A percentile compares a stretch with the other conserved stretches of the same genome.
These are phyloP conservation scores for Centropus bengalensis DNA, from an alignment of 2,113 vertebrate genomes.

Conservation along the genomic window DNA sequence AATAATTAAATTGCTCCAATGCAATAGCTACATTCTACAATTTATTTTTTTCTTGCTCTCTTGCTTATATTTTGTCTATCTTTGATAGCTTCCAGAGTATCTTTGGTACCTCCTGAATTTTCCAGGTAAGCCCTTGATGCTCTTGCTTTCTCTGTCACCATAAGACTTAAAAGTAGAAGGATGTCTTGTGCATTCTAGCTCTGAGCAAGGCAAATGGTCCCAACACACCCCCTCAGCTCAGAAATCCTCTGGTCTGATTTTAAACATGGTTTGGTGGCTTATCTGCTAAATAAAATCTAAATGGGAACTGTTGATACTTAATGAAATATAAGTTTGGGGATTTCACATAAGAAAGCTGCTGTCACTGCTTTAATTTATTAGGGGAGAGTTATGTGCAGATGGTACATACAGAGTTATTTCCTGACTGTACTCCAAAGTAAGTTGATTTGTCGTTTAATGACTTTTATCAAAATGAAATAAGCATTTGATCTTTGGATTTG, in stretches of 20 bases:
- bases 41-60: neutral
- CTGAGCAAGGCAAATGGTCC: neutral
- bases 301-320: constrained; percentile 38
- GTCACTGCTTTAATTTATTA: constrained; percentile 32
- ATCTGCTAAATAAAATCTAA: constrained; percentile 44
- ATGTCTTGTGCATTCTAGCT: neutral
- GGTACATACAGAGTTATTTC: constrained; percentile 62
- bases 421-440: constrained; percentile 55
- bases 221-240: neutral
- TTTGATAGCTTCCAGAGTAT: neutral
- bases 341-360: constrained; percentile 58
- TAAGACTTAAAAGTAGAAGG: neutral
- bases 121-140: fast-evolving
- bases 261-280: neutral
- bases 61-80: neutral
- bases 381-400: constrained; percentile 53
- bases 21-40: neutral
- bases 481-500: constrained; percentile 78
- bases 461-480: constrained; percentile 80
- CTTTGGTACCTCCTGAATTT: neutral
- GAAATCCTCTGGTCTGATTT: neutral
- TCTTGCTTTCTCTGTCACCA: neutral
- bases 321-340: constrained; percentile 54
- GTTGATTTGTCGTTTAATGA: constrained; percentile 75
- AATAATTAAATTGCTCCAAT: neutral